Evolutionary conservation across 2,888 invertebrate genomes (phyloP), one percentile per base, ranked within the genome.

Genomic region (Kryphioiulus occultus): DNA sequence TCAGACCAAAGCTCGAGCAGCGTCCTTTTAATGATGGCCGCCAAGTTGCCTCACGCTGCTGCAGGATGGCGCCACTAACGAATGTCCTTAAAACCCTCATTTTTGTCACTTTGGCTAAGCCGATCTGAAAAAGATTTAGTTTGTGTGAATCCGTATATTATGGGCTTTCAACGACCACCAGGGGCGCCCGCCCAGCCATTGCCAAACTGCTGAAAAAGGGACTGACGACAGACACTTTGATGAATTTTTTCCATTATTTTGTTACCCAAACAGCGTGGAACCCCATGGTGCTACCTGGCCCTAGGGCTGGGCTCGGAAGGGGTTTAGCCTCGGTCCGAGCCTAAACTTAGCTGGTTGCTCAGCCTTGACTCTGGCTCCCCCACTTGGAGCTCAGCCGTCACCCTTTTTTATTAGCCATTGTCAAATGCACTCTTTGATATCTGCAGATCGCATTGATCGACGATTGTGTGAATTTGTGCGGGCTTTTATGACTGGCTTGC

Each of bases 361-460:
- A 68, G 26, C 68, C 68, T 68, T 68, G 68, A 68, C 26, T 68
- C 68, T 12, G 68, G 26, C 68, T 68, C 68, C n/a, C 68, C 68
- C 68, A 26, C 68, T 26, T 26, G 68, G n/a, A 68, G 26, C 68
- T 26, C 68, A 68, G 68, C 68, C 68, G 68, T 68, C 68, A 68
- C 68, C 68, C 68, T 26, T 68, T 68, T 68, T 68, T 68, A 68
- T 68, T 59, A 26, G n/a, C 26, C 68, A 12, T 68, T 68, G 68
- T 68, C 68, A 68, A 68, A 26, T 68, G 68, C 68, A 68, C 26
- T 68, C 68, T 68, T 26, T 26, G 68, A 68, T 68, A 68, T 68
- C 68, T 68, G 59, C 68, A 68, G 12, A 68, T 68, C 68, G 68
- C 68, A 68, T 68, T 68, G 68, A 68, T 68, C 68, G 68, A n/a